Evolutionary conservation across 2,113 vertebrate genomes (phyloP), one percentile per base, ranked within the genome.

Genomic region (Mesoclemmys tuberculata): DNA sequence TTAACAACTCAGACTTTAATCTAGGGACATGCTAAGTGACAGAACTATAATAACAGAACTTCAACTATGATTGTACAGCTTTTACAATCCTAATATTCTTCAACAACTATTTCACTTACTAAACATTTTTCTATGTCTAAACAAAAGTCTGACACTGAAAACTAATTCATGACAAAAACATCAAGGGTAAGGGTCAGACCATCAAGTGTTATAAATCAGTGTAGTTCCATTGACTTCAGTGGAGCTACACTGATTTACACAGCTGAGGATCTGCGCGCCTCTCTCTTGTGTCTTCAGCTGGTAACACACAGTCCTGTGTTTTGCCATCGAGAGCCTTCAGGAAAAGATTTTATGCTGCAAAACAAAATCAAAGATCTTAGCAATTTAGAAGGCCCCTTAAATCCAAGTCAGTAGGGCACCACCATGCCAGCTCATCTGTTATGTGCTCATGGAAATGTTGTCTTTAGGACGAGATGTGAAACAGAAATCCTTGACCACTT

Each of bases 321-420:
- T 29, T 9, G 41, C 10, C 16, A 82, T 2, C 27, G 44, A 58
- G 44, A 75, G 7, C 35, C 26, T 56, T 88, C 35, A 49, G 46
- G 78, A 10, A 81, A 93, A 93, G 82, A 54, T 91, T 8, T 79
- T 41, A 95, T 3, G 38, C 26, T 80, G 19, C 35, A 78, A 93
- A 52, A 90, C 48, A 85, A 85, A 97, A 85, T 31, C 11, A 90
- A 91, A 95, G 29, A 29, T 87, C 49, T 46, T 90, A 46, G 74
- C 24, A 90, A 90, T 4, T 2, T 38, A 5, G 4, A 93, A 88
- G 22, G 48, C 46, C 46, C 68, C 48, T 92, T 54, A 91, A 64
- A 38, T 78, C 8, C 49, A 35, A 24, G 0, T 58, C 93, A 89
- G 26, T 56, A 49, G 41, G 58, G 55, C 49, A 80, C 48, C 80